Percentiles rank a stretch among this genome's conserved stretches.
Conservation (phyloP, 2,888 invertebrate species). For the Eristalinus aeneus region DNA sequence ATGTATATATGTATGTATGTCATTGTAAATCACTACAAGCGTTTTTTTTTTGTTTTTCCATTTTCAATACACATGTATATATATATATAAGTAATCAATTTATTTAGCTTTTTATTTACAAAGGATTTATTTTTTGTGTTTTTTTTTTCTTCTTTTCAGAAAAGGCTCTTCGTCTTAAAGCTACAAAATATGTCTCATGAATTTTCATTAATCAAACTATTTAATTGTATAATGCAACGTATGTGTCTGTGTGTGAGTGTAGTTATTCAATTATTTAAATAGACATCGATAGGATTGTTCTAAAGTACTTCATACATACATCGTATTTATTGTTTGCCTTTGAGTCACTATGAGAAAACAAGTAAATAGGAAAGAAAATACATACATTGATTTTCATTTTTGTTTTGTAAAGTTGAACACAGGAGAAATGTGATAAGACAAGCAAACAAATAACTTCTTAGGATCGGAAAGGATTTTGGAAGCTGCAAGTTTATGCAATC, state of each 20-base stretch:
- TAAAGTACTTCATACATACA: conserved; percentile 52
- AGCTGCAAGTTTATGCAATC: conserved; percentile 46
- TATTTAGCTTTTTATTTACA: conserved; percentile 66
- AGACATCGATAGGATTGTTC: conserved; percentile 70
- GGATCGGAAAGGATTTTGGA: conserved; percentile 63
- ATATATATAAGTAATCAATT: conserved; percentile 59
- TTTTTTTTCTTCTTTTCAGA: conserved; percentile 65
- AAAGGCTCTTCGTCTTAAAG: conserved; percentile 71
- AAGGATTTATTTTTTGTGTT: conserved; percentile 18
- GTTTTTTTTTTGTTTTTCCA: conserved; percentile 30
- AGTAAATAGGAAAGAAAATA: conserved; percentile 15
- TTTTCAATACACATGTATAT: conserved; percentile 52
- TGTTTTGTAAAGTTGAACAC: background rate
- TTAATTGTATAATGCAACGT: conserved; percentile 10
- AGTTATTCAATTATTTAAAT: conserved; percentile 51
- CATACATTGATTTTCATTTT: background rate
- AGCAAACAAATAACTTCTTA: conserved; percentile 6
- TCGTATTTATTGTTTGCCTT: conserved; percentile 36
- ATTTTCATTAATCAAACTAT: conserved; percentile 55
- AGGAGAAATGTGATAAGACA: conserved; percentile 1
- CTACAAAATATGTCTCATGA: conserved; percentile 69
- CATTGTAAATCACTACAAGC: conserved; percentile 69
- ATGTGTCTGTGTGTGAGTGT: conserved; percentile 49
- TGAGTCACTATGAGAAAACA: conserved; percentile 16
- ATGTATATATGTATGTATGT: conserved; percentile 23